Evolutionary conservation across 2,888 invertebrate genomes (phyloP), one percentile per base, ranked within the genome.

Genomic region (Hemaris fuciformis): DNA sequence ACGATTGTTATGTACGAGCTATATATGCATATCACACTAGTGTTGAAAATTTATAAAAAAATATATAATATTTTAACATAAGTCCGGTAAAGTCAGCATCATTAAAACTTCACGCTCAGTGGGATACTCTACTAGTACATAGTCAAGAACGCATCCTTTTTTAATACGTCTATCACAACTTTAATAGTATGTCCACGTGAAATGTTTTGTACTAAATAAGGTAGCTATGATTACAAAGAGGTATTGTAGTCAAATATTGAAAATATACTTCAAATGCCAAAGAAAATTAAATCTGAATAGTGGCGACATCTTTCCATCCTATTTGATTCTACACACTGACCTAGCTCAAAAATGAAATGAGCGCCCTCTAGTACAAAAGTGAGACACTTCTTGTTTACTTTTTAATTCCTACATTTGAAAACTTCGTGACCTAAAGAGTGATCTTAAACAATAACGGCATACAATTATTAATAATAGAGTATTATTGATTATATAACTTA

Each of bases 281-380:
- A n/a, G n/a, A n/a, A n/a, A n/a, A n/a, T n/a, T n/a, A n/a, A n/a
- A n/a, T n/a, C 20, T 23, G 6, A 15, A n/a, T 25, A 22, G 18
- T 53, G 53, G 25, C 22, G 60, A 13, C 60, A 60, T 60, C 60
- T 60, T 10, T 27, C 41, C 41, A 13, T 2, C 20, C 41, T 10
- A 6, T 5, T 34, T 6, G 0, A 13, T 0, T 57, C 8, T n/a
- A 34, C n/a, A 38, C 13, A n/a, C 41, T 57, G 31, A 20, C 13
- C 4, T 7, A 3, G 4, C 1, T 31, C 8, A 42, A 42, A 22
- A 34, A 18, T 34, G 22, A 23, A 34, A 61, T 15, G 25, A 70
- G 65, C 61, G 72, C 63, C 72, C 68, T 67, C 75, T 76, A 13
- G 48, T 38, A 8, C 13, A n/a, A 46, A n/a, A 23, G 3, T 10